Percentiles rank a stretch among this genome's conserved stretches.
phyloP scores from a whole-genome alignment of 2,888 invertebrate species.

The Melikaiella ostensackeni region DNA sequence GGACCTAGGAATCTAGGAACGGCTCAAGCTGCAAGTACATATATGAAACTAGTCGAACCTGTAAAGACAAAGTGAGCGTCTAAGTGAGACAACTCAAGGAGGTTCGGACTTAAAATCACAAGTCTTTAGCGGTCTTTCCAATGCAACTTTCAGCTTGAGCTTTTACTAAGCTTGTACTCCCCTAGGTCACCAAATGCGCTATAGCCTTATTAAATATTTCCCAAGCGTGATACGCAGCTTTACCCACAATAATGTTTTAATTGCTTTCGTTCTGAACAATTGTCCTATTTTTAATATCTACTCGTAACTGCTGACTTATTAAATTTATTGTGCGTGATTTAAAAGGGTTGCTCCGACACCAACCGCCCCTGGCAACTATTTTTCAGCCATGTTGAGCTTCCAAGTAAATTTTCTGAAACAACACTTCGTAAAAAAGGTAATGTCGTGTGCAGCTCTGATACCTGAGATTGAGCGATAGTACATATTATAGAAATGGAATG shows the following conservation, averaged over 20 bases:
- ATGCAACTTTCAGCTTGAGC: not conserved
- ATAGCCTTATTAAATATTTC: conserved; percentile 3
- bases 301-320: not conserved
- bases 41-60: conserved; percentile 33
- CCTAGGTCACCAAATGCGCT: not conserved
- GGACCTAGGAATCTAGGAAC: conserved; percentile 58
- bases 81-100: not conserved
- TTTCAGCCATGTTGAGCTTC: not conserved
- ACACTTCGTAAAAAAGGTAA: conserved; percentile 13
- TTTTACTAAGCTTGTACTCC: not conserved
- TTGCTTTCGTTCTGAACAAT: not conserved
- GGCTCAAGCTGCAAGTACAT: conserved; percentile 41
- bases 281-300: not conserved
- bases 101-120: not conserved
- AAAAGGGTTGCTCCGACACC: not conserved
- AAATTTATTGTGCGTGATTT: not conserved
- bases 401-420: conserved; percentile 9
- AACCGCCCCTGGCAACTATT: not conserved
- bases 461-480: too few species aligned
- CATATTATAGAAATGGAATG: too few species aligned
- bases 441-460: not conserved
- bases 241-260: not conserved
- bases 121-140: not conserved
- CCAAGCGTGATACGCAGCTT: not conserved
- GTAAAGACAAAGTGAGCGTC: conserved; percentile 53